These are phyloP conservation scores for Brevimyrus niger DNA, from an alignment of 2,113 vertebrate species.

Conservation along the genomic window DNA sequence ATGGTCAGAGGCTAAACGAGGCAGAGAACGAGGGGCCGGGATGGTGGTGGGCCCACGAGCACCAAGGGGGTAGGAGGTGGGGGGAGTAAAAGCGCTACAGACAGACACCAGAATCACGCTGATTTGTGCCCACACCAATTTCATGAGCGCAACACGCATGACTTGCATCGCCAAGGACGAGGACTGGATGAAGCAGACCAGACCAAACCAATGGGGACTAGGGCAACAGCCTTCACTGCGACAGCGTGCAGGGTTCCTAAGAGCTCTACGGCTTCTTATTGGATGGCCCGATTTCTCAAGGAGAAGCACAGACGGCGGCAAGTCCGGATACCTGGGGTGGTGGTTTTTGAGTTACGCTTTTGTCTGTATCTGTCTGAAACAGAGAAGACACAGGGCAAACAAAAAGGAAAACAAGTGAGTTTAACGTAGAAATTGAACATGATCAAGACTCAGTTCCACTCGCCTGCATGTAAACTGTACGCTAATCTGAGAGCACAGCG, in stretches of 20 bases:
- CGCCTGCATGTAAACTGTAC: constrained; percentile 38
- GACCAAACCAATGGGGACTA: background rate
- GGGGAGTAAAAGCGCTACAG: background rate
- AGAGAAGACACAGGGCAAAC: constrained; percentile 62
- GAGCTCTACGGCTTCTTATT: background rate
- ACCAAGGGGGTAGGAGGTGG: background rate
- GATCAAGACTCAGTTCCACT: constrained; percentile 26
- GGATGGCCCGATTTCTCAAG: constrained; percentile 13
- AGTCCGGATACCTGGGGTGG: constrained; percentile 63
- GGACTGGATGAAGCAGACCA: background rate
- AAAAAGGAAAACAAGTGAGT: constrained; percentile 29
- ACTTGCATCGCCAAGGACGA: background rate
- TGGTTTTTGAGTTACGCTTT: constrained; percentile 74
- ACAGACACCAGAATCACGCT: constrained; percentile 9
- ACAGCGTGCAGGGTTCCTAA: background rate
- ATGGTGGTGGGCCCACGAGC: background rate
- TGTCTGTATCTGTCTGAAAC: constrained; percentile 81
- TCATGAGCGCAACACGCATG: background rate
- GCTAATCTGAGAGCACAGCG: constrained; percentile 16
- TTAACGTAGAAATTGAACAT: constrained; percentile 25
- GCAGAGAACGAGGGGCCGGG: background rate
- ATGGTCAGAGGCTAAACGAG: background rate
- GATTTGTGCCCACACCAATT: constrained; percentile 3
- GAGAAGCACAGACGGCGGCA: constrained; percentile 48
- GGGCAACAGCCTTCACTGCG: background rate